phyloP scores from a whole-genome alignment of 1,140 invertebrate species.

The Schlechtendalia chinensis region DNA sequence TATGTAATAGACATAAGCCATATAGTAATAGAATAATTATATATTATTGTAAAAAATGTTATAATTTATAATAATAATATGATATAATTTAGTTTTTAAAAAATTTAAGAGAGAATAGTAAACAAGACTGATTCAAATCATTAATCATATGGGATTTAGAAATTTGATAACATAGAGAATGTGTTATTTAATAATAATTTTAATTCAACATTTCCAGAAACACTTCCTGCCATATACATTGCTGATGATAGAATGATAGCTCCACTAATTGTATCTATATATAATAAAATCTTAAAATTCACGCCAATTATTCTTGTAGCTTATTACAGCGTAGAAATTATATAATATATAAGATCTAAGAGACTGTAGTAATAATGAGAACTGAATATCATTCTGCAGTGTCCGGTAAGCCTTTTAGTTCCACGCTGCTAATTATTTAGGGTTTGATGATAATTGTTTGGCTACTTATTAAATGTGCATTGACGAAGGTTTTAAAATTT shows the following conservation, averaged over 20 bases:
- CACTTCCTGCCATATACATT: neutral
- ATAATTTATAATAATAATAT: neutral
- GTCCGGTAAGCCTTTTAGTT: neutral
- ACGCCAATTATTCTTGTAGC: neutral
- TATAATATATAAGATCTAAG: neutral
- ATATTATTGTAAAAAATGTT: no score
- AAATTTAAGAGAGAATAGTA: neutral
- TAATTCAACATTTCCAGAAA: neutral
- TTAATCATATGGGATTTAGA: neutral
- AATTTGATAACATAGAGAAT: neutral
- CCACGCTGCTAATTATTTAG: neutral
- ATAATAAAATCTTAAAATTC: neutral
- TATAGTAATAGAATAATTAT: no score
- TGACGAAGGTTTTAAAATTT: neutral
- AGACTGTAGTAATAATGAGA: neutral
- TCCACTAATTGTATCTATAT: neutral
- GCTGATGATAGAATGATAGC: neutral
- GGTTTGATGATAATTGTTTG: neutral
- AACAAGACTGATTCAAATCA: neutral
- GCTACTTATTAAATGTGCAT: neutral
- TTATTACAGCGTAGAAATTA: neutral
- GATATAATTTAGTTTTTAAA: neutral
- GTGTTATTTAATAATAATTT: neutral
- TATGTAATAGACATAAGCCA: no score
- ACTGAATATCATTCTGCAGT: neutral